Evolutionary conservation across 2,797 vertebrate species (phyloP).

Genomic region (Hybognathus amarus): DNA sequence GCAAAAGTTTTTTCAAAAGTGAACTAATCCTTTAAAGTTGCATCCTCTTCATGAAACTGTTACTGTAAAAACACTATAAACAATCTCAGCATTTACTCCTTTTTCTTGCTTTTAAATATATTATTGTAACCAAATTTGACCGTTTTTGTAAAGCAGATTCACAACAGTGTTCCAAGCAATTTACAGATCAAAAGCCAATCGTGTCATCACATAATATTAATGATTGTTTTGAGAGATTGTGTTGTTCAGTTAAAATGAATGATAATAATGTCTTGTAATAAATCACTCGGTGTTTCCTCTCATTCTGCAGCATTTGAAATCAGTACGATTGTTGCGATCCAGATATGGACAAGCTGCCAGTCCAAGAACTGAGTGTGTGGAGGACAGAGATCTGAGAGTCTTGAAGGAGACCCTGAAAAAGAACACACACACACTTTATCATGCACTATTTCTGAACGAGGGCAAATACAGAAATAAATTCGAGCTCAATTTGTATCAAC

Average conservation of each 20-base stretch:
- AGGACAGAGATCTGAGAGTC: neutral
- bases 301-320: neutral
- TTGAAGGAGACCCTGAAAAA: neutral
- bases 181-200: neutral
- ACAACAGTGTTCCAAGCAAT: neutral
- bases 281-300: neutral
- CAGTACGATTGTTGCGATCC: neutral
- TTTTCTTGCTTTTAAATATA: neutral
- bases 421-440: neutral
- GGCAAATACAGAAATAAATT: neutral
- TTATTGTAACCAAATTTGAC: neutral
- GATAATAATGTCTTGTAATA: neutral
- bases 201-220: too few species aligned
- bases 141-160: neutral
- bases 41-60: neutral
- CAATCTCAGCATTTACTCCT: neutral
- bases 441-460: neutral
- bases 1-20: too few species aligned
- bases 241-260: too few species aligned
- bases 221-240: too few species aligned
- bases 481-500: neutral
- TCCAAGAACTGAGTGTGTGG: neutral
- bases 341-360: slow-evolving; percentile 18
- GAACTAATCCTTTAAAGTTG: too few species aligned
- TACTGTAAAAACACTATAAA: neutral